These are phyloP conservation scores for Apogon talboti DNA, from an alignment of 2,797 vertebrate genomes.

Conservation along the genomic window DNA sequence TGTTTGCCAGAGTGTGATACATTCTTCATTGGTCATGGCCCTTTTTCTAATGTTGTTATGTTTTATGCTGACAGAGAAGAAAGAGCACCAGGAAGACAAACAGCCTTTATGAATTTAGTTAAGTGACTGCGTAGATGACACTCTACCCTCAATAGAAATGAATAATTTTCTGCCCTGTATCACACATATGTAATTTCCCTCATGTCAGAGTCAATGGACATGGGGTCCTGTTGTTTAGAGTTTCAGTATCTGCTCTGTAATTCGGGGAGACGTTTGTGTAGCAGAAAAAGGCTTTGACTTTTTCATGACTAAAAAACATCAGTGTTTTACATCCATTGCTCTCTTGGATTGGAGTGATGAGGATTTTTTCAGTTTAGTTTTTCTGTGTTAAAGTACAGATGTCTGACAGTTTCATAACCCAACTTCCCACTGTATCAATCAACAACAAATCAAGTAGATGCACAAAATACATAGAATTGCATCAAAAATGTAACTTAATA, in stretches of 20 bases:
- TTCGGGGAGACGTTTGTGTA: constrained; percentile 7
- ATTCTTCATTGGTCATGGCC: constrained; percentile 79
- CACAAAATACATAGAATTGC: too few species aligned
- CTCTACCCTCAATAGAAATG: constrained; percentile 34
- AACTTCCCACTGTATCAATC: too few species aligned
- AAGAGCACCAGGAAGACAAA: constrained; percentile 77
- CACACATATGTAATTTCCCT: constrained; percentile 17
- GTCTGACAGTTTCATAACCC: too few species aligned
- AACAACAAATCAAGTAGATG: too few species aligned
- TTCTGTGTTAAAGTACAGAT: too few species aligned
- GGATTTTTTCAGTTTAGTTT: too few species aligned
- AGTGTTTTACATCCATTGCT: constrained; percentile 7
- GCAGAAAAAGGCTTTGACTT: neutral
- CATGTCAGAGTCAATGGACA: constrained; percentile 29
- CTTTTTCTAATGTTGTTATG: constrained; percentile 73
- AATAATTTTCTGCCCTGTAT: constrained; percentile 26
- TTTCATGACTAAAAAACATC: constrained; percentile 5
- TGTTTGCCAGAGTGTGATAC: constrained; percentile 75
- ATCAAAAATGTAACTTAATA: too few species aligned
- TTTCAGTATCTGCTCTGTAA: constrained; percentile 20
- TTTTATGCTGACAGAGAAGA: constrained; percentile 72
- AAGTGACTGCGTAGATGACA: constrained; percentile 51
- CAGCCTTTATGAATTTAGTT: constrained; percentile 68
- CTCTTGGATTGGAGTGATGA: neutral
- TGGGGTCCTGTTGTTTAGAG: constrained; percentile 30